Conservation (phyloP, 2,113 vertebrate species). For the Vireo altiloquus region DNA sequence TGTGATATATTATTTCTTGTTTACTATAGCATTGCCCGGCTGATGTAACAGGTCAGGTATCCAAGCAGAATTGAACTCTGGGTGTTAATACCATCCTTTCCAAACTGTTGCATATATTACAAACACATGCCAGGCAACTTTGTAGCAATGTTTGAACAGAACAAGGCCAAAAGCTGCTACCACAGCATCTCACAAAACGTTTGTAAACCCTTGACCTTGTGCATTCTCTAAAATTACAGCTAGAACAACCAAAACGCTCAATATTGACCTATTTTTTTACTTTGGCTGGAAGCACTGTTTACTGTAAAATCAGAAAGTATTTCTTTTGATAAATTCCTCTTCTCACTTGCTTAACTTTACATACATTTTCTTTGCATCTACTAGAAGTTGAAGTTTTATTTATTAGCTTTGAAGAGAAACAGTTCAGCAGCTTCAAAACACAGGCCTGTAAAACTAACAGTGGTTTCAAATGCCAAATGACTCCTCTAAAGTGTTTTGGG, state of each 20-base stretch:
- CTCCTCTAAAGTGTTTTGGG: not conserved
- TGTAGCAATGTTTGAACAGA: not conserved
- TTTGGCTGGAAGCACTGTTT: not conserved
- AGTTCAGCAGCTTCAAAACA: not conserved
- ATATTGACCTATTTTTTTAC: not conserved
- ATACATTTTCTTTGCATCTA: not conserved
- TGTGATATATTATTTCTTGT: not conserved
- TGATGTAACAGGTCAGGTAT: fast-evolving
- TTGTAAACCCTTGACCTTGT: not conserved
- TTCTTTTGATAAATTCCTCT: not conserved
- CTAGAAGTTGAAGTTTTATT: not conserved
- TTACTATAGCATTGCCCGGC: not conserved
- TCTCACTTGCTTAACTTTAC: not conserved
- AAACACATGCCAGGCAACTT: not conserved
- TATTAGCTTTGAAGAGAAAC: not conserved
- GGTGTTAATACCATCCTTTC: not conserved
- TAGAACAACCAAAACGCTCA: not conserved
- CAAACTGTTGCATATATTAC: fast-evolving
- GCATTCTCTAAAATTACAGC: not conserved
- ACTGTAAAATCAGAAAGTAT: not conserved
- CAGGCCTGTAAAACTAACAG: not conserved
- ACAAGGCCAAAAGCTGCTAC: not conserved
- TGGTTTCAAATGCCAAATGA: not conserved
- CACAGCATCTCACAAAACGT: not conserved
- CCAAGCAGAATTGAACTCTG: not conserved